Evolutionary conservation across 2,113 vertebrate species (phyloP).

Genomic region (Notothenia coriiceps): DNA sequence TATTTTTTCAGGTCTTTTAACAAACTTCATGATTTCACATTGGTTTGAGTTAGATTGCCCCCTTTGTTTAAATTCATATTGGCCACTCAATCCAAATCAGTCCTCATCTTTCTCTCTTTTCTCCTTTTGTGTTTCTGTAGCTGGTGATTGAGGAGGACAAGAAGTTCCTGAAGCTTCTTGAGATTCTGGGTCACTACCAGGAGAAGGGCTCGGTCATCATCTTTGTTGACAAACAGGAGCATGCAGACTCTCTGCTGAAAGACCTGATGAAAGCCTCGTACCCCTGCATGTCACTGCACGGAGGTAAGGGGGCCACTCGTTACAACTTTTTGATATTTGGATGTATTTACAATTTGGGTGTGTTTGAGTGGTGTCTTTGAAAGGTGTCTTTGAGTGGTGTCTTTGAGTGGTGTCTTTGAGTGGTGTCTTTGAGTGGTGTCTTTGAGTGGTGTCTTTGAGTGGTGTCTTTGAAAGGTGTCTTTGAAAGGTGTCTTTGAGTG

Average conservation of each 20-base stretch:
- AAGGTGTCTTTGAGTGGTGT: no score
- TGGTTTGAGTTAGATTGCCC: no score
- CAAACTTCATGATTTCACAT: no score
- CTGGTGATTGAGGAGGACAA: constrained; percentile 98
- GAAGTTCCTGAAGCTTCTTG: constrained; percentile 97
- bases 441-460: no score
- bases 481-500: neutral
- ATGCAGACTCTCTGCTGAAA: constrained; percentile 93
- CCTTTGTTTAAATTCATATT: no score
- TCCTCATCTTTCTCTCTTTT: neutral
- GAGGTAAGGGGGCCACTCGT: constrained; percentile 84
- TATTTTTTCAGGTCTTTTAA: no score
- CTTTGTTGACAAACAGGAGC: constrained; percentile 99
- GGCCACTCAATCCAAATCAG: no score
- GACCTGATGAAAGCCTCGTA: constrained; percentile 99
- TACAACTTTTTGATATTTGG: neutral
- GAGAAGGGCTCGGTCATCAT: constrained; percentile 97
- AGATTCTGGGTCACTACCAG: constrained; percentile 97
- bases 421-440: no score
- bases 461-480: no score
- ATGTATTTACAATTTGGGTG: neutral
- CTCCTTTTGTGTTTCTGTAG: constrained; percentile 74
- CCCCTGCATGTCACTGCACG: constrained; percentile 98
- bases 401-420: no score
- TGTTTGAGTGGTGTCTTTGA: no score